A percentile compares a stretch with the other conserved stretches of the same genome.
Evolutionary conservation across 2,888 invertebrate genomes (phyloP).

Genomic region (Epinotia ramella): DNA sequence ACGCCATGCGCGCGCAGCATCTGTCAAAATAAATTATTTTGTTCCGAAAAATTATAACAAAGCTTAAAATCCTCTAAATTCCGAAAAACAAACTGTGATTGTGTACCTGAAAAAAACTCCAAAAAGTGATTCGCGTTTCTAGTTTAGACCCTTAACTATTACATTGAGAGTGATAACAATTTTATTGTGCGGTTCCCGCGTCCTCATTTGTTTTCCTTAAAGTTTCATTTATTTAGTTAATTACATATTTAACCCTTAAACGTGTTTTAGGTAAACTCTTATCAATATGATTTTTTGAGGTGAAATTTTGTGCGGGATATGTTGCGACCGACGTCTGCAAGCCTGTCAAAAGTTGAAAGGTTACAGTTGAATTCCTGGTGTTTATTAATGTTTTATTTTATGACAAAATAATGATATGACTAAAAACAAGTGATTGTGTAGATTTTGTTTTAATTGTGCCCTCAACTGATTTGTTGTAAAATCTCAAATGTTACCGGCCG

Average conservation of each 20-base stretch:
- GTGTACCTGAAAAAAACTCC: conserved; percentile 36
- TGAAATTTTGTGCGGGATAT: conserved; percentile 10
- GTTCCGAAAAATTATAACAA: conserved; percentile 49
- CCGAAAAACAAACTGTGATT: conserved; percentile 40
- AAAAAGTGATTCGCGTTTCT: conserved; percentile 7
- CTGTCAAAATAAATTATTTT: conserved; percentile 66
- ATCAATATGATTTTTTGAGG: neutral
- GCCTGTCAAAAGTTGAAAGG: neutral
- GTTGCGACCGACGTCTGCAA: neutral
- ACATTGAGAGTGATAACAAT: neutral
- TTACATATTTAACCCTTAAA: no score
- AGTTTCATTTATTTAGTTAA: neutral
- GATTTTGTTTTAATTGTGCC: neutral
- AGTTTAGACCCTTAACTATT: neutral
- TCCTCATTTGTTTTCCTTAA: neutral
- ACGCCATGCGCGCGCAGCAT: conserved; percentile 67
- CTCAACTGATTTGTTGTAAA: neutral
- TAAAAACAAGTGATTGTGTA: neutral
- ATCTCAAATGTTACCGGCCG: neutral
- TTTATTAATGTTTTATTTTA: neutral
- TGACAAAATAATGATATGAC: neutral
- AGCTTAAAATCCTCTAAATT: conserved; percentile 32
- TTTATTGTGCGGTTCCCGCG: neutral
- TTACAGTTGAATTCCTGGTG: neutral
- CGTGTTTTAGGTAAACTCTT: no score